Evolutionary conservation across 2,888 invertebrate species (phyloP).

Genomic region (Agrochola litura): DNA sequence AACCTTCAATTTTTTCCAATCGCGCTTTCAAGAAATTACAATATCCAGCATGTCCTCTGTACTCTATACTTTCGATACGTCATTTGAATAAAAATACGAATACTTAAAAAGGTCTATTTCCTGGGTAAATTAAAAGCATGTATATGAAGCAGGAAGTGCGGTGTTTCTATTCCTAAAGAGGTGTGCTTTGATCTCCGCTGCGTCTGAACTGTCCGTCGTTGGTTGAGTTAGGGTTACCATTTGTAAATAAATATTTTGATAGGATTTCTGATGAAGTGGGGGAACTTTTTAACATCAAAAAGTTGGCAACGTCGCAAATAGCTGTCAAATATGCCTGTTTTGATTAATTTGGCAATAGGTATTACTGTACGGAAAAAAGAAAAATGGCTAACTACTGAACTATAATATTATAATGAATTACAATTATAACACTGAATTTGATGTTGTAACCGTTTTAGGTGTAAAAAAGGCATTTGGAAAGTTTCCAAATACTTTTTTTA

Average conservation of each 20-base stretch:
- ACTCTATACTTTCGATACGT: conserved; percentile 6
- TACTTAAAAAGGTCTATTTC: conserved; percentile 40
- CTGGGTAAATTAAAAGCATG: conserved; percentile 42
- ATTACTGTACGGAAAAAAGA: no score
- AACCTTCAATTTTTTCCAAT: no score
- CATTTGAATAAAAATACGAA: conserved; percentile 29
- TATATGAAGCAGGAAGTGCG: conserved; percentile 44
- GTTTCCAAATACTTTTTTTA: no score
- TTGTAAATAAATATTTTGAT: conserved; percentile 31
- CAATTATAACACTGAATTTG: no score
- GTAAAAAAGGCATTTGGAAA: no score
- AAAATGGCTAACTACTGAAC: no score
- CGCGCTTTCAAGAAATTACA: neutral
- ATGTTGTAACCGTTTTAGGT: no score
- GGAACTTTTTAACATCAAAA: no score
- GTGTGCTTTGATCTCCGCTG: conserved; percentile 55
- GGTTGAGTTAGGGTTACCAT: conserved; percentile 28
- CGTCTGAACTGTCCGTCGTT: conserved; percentile 16
- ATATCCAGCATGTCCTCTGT: neutral
- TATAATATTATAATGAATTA: no score
- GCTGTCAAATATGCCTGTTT: no score
- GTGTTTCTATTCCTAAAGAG: conserved; percentile 48
- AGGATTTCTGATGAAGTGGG: neutral
- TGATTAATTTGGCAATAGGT: no score
- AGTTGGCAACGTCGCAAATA: no score